Conservation (phyloP, 2,113 vertebrate species). For the Varanus komodoensis region DNA sequence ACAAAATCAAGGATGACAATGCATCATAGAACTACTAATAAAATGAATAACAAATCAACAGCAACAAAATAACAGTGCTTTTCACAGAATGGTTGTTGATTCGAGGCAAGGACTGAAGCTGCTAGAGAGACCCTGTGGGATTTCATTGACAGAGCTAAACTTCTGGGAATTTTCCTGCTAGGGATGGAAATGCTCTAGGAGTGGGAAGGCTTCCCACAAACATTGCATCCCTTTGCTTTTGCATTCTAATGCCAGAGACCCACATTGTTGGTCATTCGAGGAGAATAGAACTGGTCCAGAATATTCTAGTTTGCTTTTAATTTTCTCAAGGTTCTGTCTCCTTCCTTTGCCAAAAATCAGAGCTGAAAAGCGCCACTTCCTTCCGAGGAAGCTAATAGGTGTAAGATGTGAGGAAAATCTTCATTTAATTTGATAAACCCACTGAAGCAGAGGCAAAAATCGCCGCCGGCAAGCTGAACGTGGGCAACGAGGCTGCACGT, state of each 20-base stretch:
- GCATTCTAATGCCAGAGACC: no score
- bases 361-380: neutral
- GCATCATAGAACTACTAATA: no score
- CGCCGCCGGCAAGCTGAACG: neutral
- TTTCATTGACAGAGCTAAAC: neutral
- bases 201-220: neutral
- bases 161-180: neutral
- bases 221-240: neutral
- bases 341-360: neutral
- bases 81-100: neutral
- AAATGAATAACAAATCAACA: no score
- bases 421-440: conserved; percentile 21
- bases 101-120: neutral
- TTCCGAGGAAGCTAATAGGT: neutral
- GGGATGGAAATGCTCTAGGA: no score
- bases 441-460: neutral
- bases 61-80: neutral
- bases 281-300: neutral
- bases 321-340: neutral
- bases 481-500: rapidly evolving
- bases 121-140: neutral
- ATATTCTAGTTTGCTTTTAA: neutral
- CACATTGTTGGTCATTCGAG: neutral
- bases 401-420: rapidly evolving
- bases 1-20: no score